phyloP scores from a whole-genome alignment of 2,113 vertebrate species.

The Psittacus erithacus region DNA sequence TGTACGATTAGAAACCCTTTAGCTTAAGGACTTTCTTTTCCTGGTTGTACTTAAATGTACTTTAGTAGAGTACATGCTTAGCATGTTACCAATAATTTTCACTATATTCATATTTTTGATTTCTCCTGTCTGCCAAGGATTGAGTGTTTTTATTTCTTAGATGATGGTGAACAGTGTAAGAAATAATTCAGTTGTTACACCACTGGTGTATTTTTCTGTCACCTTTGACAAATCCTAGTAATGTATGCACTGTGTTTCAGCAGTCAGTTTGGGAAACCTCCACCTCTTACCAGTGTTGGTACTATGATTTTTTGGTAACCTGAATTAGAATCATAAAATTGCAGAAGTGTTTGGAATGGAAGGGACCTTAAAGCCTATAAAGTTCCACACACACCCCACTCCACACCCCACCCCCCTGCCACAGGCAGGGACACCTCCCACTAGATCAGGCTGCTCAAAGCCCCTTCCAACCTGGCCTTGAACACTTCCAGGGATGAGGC shows the following conservation, averaged over 20 bases:
- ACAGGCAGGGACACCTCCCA: neutral
- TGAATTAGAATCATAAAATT: neutral
- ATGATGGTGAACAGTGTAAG: neutral
- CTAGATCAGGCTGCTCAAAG: neutral
- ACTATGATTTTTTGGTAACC: neutral
- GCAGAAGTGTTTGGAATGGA: neutral
- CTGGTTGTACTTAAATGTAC: neutral
- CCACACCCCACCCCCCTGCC: too few relatives aligned
- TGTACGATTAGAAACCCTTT: neutral
- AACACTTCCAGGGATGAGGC: neutral
- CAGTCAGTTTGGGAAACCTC: neutral
- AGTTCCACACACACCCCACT: neutral
- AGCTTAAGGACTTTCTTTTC: neutral
- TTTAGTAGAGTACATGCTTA: neutral
- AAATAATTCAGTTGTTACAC: neutral
- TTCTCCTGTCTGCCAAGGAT: neutral
- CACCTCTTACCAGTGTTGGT: neutral
- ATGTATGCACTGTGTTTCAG: neutral
- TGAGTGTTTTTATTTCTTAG: neutral
- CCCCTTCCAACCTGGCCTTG: neutral
- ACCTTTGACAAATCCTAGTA: neutral
- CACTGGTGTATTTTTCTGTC: fast-evolving
- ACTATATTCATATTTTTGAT: neutral
- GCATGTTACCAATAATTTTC: neutral
- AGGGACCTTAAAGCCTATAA: neutral